These are phyloP conservation scores for Leptodirus hochenwartii DNA, from an alignment of 2,888 invertebrate species.

Conservation along the genomic window DNA sequence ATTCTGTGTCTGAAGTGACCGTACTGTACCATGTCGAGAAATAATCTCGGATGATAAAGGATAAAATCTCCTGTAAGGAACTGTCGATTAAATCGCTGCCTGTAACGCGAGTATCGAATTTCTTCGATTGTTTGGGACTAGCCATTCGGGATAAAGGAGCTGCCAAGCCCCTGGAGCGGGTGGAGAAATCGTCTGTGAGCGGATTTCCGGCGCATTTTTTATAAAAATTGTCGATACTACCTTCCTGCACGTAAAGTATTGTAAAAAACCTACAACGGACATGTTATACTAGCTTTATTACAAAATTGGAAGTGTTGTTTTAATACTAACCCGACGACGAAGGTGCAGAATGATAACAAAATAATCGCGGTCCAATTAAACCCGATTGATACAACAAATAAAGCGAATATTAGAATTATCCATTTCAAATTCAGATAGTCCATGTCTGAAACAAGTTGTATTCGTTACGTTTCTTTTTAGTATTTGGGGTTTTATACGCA, in stretches of 20 bases:
- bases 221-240: slow-evolving; percentile 23
- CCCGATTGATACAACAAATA: slow-evolving; percentile 27
- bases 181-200: no score
- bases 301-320: slow-evolving; percentile 3
- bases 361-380: slow-evolving; percentile 24
- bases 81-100: slow-evolving; percentile 76
- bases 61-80: slow-evolving; percentile 68
- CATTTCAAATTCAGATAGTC: slow-evolving; percentile 22
- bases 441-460: no score
- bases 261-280: slow-evolving; percentile 21
- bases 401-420: slow-evolving; percentile 23
- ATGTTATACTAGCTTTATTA: slow-evolving; percentile 2
- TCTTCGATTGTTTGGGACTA: slow-evolving; percentile 22
- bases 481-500: no score
- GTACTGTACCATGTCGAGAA: slow-evolving; percentile 56
- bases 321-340: slow-evolving; percentile 24
- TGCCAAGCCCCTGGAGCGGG: no score
- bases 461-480: no score
- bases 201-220: slow-evolving; percentile 24
- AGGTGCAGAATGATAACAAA: slow-evolving; percentile 20
- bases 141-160: no score
- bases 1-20: slow-evolving; percentile 53
- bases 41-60: slow-evolving; percentile 65
- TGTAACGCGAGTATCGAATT: slow-evolving; percentile 46
- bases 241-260: slow-evolving; percentile 25